Evolutionary conservation across 2,113 vertebrate genomes (phyloP).

Genomic region (Lepisosteus oculatus): DNA sequence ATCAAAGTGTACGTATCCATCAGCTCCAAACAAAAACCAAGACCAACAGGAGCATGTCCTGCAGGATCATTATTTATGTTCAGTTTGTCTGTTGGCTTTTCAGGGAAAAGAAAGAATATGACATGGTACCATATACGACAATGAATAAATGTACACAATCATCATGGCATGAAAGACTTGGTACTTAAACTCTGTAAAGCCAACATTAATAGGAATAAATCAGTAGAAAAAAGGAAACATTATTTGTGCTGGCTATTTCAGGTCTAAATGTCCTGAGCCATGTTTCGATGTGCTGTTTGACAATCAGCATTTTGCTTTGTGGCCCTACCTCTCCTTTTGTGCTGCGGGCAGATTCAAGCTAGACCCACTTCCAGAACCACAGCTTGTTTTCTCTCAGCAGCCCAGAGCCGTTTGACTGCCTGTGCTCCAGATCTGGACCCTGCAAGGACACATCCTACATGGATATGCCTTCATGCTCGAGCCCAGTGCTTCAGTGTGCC

Average conservation of each 20-base stretch:
- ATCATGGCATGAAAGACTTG: no score
- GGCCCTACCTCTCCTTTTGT: background rate
- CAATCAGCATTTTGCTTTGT: no score
- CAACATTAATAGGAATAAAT: background rate
- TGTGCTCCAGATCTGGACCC: background rate
- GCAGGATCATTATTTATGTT: background rate
- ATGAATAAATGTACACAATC: no score
- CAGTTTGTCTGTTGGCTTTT: background rate
- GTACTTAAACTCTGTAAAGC: background rate
- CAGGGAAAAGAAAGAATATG: no score
- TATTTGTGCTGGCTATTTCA: no score
- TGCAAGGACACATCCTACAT: background rate
- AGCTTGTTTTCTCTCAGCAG: background rate
- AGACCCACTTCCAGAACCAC: background rate
- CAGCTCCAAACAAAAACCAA: background rate
- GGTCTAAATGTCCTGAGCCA: no score
- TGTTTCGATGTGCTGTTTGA: no score
- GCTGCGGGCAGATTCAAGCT: background rate
- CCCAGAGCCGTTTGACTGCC: no score
- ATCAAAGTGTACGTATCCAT: background rate
- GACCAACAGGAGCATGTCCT: background rate
- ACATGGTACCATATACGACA: no score
- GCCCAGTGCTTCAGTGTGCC: conserved; percentile 6
- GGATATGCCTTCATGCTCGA: background rate
- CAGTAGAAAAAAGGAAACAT: no score